Evolutionary conservation across 1,140 invertebrate genomes (phyloP).

Genomic region (Pectinophora gossypiella): DNA sequence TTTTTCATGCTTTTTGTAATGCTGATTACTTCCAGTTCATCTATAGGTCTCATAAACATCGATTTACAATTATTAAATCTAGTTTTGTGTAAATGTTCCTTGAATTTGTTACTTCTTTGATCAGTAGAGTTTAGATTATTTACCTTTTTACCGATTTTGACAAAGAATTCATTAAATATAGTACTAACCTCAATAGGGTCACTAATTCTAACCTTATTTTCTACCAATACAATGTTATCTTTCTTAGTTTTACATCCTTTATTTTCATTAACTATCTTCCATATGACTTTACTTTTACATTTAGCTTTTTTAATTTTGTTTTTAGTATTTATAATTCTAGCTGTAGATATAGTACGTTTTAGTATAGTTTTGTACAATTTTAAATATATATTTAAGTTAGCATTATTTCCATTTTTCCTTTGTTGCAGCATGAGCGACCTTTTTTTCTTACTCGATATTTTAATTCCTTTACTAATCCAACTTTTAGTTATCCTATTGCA

Average conservation of each 20-base stretch:
- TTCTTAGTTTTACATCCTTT: not conserved
- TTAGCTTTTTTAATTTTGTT: not conserved
- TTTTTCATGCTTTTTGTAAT: slow-evolving; percentile 2
- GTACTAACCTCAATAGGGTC: not conserved
- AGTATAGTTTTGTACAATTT: not conserved
- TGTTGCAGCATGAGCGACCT: not conserved
- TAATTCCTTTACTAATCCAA: slow-evolving; percentile 1
- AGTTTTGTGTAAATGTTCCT: not conserved
- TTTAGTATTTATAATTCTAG: not conserved
- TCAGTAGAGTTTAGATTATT: not conserved
- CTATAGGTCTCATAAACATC: slow-evolving; percentile 2
- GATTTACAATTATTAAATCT: not conserved
- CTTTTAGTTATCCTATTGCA: not conserved
- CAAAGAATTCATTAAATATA: slow-evolving; percentile 5
- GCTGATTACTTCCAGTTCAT: slow-evolving; percentile 1
- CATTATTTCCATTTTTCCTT: not conserved
- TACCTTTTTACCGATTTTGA: not conserved
- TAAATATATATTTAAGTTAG: not conserved
- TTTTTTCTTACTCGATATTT: not conserved
- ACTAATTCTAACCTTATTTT: not conserved
- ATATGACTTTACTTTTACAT: not conserved
- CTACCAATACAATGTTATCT: not conserved
- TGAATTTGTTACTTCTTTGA: not conserved
- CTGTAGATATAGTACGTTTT: not conserved
- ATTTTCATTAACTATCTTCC: slow-evolving; percentile 1